These are phyloP conservation scores for Sceliomorpha sp. DNA, from an alignment of 2,888 invertebrate species.

Conservation along the genomic window DNA sequence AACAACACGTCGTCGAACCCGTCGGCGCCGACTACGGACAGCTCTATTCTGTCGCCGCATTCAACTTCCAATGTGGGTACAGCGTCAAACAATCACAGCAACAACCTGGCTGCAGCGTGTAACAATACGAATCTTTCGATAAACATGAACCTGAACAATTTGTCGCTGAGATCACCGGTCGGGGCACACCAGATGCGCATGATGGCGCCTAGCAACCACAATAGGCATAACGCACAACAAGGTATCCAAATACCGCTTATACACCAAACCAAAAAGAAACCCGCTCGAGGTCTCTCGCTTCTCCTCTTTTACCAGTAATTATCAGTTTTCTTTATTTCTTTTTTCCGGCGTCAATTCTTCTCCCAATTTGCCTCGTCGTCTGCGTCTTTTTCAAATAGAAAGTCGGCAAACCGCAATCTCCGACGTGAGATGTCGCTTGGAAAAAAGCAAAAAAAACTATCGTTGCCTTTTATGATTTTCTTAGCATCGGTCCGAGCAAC, in stretches of 20 bases:
- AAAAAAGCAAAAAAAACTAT: no score
- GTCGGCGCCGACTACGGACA: slow-evolving; percentile 82
- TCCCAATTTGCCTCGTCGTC: slow-evolving; percentile 39
- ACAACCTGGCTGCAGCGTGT: slow-evolving; percentile 68
- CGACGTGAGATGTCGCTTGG: no score
- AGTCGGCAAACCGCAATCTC: no score
- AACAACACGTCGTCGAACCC: slow-evolving; percentile 82
- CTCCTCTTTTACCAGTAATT: slow-evolving; percentile 50
- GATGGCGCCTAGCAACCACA: slow-evolving; percentile 80
- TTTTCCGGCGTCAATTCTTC: slow-evolving; percentile 34
- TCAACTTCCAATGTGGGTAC: slow-evolving; percentile 85
- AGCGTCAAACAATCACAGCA: slow-evolving; percentile 78
- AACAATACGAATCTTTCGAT: slow-evolving; percentile 80
- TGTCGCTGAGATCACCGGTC: slow-evolving; percentile 78
- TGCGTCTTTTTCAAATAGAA: slow-evolving; percentile 9
- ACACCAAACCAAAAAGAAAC: slow-evolving; percentile 77
- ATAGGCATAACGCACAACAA: slow-evolving; percentile 80
- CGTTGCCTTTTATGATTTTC: no score
- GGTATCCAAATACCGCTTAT: slow-evolving; percentile 79
- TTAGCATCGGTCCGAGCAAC: no score
- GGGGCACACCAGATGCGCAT: slow-evolving; percentile 79
- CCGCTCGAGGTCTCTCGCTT: slow-evolving; percentile 66
- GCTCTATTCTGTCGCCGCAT: slow-evolving; percentile 82
- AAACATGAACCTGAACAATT: slow-evolving; percentile 80
- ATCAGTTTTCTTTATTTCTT: slow-evolving; percentile 22